Conservation (phyloP, 2,888 invertebrate species). For the Lasioglossum pauxillum region DNA sequence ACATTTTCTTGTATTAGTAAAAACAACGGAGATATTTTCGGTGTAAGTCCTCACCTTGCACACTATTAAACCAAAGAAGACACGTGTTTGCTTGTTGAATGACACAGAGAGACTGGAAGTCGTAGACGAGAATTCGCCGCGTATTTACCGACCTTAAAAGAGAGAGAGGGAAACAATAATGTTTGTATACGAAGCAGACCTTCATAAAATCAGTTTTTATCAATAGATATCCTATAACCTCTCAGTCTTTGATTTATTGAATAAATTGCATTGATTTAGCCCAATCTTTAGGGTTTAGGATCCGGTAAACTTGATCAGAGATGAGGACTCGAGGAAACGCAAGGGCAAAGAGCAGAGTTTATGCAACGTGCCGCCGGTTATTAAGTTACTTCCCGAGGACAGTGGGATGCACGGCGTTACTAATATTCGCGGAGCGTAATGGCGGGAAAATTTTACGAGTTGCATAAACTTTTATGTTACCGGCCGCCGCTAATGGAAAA, state of each 20-base stretch:
- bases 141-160: no score
- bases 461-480: conserved; percentile 50
- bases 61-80: no score
- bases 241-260: not conserved
- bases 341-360: not conserved
- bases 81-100: no score
- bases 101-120: no score
- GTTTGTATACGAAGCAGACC: no score
- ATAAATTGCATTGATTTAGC: not conserved
- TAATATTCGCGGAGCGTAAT: conserved; percentile 38
- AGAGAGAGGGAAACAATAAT: no score
- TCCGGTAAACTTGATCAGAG: not conserved
- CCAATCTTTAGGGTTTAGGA: no score
- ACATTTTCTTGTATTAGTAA: no score
- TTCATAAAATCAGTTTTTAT: no score
- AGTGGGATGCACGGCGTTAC: conserved; percentile 5
- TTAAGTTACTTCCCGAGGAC: conserved; percentile 27
- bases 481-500: conserved; percentile 43
- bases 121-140: no score
- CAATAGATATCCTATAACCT: not conserved
- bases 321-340: not conserved
- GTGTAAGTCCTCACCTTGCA: no score
- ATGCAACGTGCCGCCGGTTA: conserved; percentile 3
- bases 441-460: conserved; percentile 51
- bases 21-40: no score